Conservation (phyloP, 2,888 invertebrate genomes). For the Epinotia ramella region DNA sequence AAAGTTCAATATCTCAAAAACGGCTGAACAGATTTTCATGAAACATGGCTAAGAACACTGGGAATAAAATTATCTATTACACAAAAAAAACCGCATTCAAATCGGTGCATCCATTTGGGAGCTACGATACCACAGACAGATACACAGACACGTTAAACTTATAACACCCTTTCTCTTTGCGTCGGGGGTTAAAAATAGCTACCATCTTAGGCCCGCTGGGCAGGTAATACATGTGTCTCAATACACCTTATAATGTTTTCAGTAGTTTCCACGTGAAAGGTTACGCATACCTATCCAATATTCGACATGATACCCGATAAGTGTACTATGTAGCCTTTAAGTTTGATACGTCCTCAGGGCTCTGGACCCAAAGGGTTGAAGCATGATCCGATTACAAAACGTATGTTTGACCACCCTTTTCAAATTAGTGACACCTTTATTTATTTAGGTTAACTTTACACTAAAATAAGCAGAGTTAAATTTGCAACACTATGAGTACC, state of each 20-base stretch:
- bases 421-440: conserved; percentile 2
- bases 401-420: conserved; percentile 10
- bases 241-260: background rate
- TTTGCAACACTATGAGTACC: background rate
- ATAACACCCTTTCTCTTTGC: too few relatives aligned
- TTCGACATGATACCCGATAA: background rate
- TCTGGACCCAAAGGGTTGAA: background rate
- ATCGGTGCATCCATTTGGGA: too few relatives aligned
- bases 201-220: too few relatives aligned
- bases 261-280: background rate
- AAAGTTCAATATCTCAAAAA: too few relatives aligned
- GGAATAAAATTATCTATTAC: too few relatives aligned
- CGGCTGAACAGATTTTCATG: too few relatives aligned
- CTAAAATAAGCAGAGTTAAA: background rate
- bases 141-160: too few relatives aligned
- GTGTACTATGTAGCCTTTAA: background rate
- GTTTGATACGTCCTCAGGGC: conserved; percentile 6
- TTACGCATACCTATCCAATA: conserved; percentile 5
- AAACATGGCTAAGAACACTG: too few relatives aligned
- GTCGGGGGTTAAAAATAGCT: too few relatives aligned
- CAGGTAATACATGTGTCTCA: background rate
- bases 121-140: too few relatives aligned
- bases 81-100: too few relatives aligned
- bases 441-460: background rate
- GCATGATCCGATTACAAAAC: conserved; percentile 13